Evolutionary conservation across 2,113 vertebrate genomes (phyloP).

Genomic region (Dunckerocampus dactyliophorus): DNA sequence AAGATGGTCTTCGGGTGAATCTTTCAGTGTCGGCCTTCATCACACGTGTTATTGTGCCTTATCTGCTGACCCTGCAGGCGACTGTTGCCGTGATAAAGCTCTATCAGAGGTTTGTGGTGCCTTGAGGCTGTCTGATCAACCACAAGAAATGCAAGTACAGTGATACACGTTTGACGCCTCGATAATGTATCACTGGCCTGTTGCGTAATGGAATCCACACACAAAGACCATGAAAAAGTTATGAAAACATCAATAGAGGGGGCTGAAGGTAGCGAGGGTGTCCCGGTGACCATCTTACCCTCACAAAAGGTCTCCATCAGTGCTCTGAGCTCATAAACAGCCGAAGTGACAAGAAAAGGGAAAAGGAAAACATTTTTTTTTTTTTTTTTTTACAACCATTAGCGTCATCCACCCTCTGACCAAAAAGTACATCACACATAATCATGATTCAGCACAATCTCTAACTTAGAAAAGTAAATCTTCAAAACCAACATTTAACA

Average conservation of each 20-base stretch:
- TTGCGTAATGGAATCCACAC: not conserved
- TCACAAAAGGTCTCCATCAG: conserved; percentile 5
- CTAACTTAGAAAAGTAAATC: no score
- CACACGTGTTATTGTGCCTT: not conserved
- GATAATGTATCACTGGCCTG: conserved; percentile 4
- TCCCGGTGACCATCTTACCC: conserved; percentile 20
- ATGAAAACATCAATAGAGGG: conserved; percentile 9
- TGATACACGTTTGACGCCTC: not conserved
- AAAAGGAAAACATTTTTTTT: conserved; percentile 29
- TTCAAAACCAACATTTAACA: no score
- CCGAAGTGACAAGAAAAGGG: conserved; percentile 6
- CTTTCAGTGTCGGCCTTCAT: no score
- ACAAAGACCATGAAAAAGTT: not conserved
- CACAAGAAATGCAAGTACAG: not conserved
- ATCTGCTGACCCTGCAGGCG: not conserved
- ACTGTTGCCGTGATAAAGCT: not conserved
- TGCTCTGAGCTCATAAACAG: conserved; percentile 17
- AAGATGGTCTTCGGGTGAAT: no score
- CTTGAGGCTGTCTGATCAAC: not conserved
- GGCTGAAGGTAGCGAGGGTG: not conserved
- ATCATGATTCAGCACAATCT: not conserved
- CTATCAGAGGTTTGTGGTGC: not conserved
- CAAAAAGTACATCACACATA: not conserved
- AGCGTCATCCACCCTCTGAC: not conserved
- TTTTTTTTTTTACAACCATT: conserved; percentile 38